phyloP scores from a whole-genome alignment of 1,140 invertebrate genomes.

The Ceratosolen fusciceps region DNA sequence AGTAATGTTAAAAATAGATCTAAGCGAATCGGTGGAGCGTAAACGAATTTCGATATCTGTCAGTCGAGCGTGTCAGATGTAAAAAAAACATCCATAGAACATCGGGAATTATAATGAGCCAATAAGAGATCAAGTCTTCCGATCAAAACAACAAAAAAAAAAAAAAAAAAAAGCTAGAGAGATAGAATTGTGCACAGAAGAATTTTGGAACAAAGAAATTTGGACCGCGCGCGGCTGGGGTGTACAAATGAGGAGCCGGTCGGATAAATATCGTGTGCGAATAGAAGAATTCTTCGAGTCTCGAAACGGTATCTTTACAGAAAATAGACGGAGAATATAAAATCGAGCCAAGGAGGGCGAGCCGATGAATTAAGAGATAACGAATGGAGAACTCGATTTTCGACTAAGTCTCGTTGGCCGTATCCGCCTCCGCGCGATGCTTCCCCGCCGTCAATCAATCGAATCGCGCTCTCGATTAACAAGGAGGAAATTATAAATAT shows the following conservation, averaged over 20 bases:
- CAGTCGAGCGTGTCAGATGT: neutral
- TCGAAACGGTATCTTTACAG: no score
- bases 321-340: neutral
- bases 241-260: neutral
- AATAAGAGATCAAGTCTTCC: neutral
- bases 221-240: no score
- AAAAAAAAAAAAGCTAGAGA: neutral
- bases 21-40: no score
- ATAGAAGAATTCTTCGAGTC: no score
- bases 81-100: neutral
- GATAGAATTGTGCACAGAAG: neutral
- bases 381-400: slow-evolving; percentile 25
- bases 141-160: neutral
- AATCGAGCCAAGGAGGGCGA: neutral
- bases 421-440: slow-evolving; percentile 12
- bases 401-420: slow-evolving; percentile 47
- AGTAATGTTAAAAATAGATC: no score
- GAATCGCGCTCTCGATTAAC: neutral
- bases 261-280: no score
- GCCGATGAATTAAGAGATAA: slow-evolving; percentile 44
- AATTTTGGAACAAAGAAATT: neutral
- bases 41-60: neutral
- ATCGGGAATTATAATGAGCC: neutral
- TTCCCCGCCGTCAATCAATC: neutral
- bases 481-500: neutral